Percentiles rank a stretch among this genome's conserved stretches.
Evolutionary conservation across 1,140 invertebrate species (phyloP).

Genomic region (Ericerus pela): DNA sequence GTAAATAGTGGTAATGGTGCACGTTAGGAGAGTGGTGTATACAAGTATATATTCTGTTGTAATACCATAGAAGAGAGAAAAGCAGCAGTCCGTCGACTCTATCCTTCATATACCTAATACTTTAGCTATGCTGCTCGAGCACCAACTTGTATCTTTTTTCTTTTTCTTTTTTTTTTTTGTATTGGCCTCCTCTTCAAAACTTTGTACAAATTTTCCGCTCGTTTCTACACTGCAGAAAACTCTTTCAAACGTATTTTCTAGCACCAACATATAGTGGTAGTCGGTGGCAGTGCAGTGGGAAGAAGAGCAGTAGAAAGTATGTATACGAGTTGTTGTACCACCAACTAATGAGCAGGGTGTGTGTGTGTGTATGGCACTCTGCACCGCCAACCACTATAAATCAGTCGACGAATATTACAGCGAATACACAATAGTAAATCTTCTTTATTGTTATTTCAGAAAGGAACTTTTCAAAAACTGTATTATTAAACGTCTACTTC

Average conservation of each 20-base stretch:
- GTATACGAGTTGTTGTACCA: too few relatives aligned
- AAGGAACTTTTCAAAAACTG: slow-evolving; percentile 11
- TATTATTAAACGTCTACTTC: slow-evolving; percentile 10
- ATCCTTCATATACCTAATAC: not conserved
- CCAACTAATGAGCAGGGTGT: too few relatives aligned
- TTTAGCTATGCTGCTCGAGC: too few relatives aligned
- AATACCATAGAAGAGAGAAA: too few relatives aligned
- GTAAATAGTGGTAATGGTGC: too few relatives aligned
- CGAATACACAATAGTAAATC: slow-evolving; percentile 11
- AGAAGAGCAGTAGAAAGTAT: too few relatives aligned
- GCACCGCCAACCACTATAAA: slow-evolving; percentile 1
- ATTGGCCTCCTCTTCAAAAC: not conserved
- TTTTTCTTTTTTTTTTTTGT: too few relatives aligned
- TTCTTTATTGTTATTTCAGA: slow-evolving; percentile 12
- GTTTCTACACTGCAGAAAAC: not conserved
- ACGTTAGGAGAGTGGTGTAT: too few relatives aligned
- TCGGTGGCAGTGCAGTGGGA: too few relatives aligned
- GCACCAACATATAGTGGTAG: not conserved
- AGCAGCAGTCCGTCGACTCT: not conserved
- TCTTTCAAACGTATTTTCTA: slow-evolving; percentile 8
- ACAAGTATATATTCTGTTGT: too few relatives aligned
- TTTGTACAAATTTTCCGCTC: slow-evolving; percentile 7
- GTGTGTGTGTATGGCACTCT: too few relatives aligned
- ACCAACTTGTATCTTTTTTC: too few relatives aligned
- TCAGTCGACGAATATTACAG: slow-evolving; percentile 3